These are phyloP conservation scores for Lucilia cuprina DNA, from an alignment of 1,140 invertebrate species.

Conservation along the genomic window DNA sequence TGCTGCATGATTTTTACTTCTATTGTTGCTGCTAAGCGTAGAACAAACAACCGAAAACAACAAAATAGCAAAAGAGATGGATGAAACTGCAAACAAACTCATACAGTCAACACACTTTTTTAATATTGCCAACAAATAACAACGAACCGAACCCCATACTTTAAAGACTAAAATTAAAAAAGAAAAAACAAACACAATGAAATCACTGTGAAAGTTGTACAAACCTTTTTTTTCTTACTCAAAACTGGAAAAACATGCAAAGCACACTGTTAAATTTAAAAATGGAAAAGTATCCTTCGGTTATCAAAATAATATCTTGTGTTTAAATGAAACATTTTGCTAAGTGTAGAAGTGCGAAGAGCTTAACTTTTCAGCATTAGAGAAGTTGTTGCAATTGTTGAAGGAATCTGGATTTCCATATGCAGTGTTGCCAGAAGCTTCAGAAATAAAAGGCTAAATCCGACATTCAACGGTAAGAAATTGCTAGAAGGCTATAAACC, in stretches of 20 bases:
- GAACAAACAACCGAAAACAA: slow-evolving; percentile 22
- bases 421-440: not conserved
- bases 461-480: too few relatives aligned
- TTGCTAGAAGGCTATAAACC: too few relatives aligned
- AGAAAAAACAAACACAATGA: not conserved
- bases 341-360: not conserved
- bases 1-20: not conserved
- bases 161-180: not conserved
- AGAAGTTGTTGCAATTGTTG: not conserved
- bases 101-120: not conserved
- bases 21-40: not conserved
- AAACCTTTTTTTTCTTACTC: not conserved
- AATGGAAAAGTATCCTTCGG: too few relatives aligned
- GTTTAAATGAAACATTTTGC: not conserved
- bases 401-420: not conserved
- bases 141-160: not conserved
- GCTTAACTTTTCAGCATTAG: not conserved
- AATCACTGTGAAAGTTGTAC: not conserved
- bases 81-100: slow-evolving; percentile 5
- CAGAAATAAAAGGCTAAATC: too few relatives aligned
- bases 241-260: not conserved
- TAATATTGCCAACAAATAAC: not conserved
- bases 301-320: too few relatives aligned
- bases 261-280: too few relatives aligned
- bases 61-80: slow-evolving; percentile 20